A percentile compares a stretch with the other conserved stretches of the same genome.
Evolutionary conservation across 2,888 invertebrate species (phyloP).

Genomic region (Brenthis ino): DNA sequence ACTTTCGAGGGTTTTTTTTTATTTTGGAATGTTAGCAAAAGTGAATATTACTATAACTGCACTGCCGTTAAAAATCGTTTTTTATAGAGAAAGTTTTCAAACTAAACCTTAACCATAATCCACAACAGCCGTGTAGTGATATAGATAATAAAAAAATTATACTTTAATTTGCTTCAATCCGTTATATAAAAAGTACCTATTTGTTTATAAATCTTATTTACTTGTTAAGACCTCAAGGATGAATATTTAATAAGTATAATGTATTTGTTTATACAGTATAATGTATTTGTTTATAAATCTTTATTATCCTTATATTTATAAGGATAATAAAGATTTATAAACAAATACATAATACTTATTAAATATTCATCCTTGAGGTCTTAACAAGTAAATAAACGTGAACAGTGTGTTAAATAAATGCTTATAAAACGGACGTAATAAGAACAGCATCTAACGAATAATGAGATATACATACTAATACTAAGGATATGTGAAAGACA

Average conservation of each 20-base stretch:
- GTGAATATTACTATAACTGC: conserved; percentile 18
- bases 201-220: too few species aligned
- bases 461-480: background rate
- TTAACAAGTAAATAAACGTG: conserved; percentile 13
- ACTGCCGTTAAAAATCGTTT: conserved; percentile 35
- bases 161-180: background rate
- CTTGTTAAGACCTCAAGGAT: too few species aligned
- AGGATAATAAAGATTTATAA: background rate
- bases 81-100: conserved; percentile 33
- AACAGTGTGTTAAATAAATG: background rate
- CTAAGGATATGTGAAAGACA: background rate
- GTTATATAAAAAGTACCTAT: background rate
- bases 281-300: too few species aligned
- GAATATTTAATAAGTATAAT: too few species aligned
- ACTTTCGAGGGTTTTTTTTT: conserved; percentile 6
- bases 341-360: background rate
- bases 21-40: conserved; percentile 23
- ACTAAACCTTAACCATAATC: conserved; percentile 14
- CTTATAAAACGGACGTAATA: conserved; percentile 2
- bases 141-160: background rate
- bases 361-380: conserved; percentile 3
- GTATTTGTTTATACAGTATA: too few species aligned
- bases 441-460: background rate
- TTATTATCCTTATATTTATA: too few species aligned
- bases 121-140: background rate